These are phyloP conservation scores for Steinernema khuongi DNA, from an alignment of 1,140 invertebrate genomes.

Conservation along the genomic window DNA sequence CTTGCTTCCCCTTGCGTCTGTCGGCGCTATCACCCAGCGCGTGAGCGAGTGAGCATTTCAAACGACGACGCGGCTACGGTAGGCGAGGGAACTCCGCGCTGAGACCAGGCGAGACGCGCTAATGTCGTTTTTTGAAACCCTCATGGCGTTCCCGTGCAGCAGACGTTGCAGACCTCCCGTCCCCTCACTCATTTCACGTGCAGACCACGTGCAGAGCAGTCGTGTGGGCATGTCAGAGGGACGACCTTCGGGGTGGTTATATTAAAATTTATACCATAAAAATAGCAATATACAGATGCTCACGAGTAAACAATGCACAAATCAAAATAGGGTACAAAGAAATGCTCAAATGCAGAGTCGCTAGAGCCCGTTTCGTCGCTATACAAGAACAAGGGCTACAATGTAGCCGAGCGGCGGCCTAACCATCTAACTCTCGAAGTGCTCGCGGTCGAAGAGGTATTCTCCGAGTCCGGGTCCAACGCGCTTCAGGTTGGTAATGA, in stretches of 20 bases:
- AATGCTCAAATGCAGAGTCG: background rate
- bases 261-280: too few species aligned
- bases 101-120: background rate
- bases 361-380: conserved; percentile 8
- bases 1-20: background rate
- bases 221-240: too few species aligned
- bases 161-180: too few species aligned
- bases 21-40: background rate
- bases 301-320: too few species aligned
- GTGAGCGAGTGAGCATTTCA: background rate
- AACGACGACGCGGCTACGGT: background rate
- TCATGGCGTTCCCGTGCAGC: background rate
- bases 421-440: conserved; percentile 50
- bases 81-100: background rate
- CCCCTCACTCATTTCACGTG: too few species aligned
- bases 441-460: conserved; percentile 70
- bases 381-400: too few species aligned
- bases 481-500: conserved; percentile 69
- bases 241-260: too few species aligned
- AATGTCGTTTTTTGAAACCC: background rate
- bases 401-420: too few species aligned
- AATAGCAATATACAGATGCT: too few species aligned
- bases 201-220: too few species aligned
- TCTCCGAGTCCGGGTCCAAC: conserved; percentile 71
- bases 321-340: background rate